phyloP scores from a whole-genome alignment of 2,888 invertebrate species.

The Odiellus spinosus region DNA sequence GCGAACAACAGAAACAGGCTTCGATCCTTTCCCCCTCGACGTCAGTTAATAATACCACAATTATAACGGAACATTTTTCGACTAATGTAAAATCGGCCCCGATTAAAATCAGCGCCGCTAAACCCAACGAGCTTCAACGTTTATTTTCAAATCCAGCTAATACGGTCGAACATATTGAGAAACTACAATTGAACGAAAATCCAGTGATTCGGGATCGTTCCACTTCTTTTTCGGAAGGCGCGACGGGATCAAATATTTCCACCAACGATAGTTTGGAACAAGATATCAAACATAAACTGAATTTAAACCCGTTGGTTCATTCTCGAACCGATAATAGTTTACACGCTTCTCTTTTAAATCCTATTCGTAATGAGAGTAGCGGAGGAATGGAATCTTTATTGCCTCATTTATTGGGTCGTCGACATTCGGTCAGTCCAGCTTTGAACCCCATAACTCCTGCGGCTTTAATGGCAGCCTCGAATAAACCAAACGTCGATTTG shows the following conservation, averaged over 20 bases:
- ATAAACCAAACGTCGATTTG: too few relatives aligned
- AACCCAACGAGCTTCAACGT: conserved; percentile 43
- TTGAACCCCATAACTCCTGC: not conserved
- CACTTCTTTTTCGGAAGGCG: not conserved
- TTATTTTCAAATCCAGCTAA: conserved; percentile 70
- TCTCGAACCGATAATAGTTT: conserved; percentile 12
- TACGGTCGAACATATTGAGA: conserved; percentile 73
- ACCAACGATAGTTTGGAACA: not conserved
- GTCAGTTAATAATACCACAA: too few relatives aligned
- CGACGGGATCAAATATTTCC: not conserved
- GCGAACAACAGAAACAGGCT: not conserved
- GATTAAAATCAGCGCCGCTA: conserved; percentile 3
- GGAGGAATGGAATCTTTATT: too few relatives aligned
- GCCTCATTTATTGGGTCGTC: too few relatives aligned
- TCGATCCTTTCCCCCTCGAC: not conserved
- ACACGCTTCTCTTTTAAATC: too few relatives aligned
- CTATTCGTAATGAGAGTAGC: too few relatives aligned
- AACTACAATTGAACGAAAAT: conserved; percentile 43
- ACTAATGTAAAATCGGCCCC: conserved; percentile 7
- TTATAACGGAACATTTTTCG: not conserved
- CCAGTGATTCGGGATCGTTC: not conserved
- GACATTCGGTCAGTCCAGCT: not conserved
- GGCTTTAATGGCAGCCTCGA: not conserved
- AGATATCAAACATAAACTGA: too few relatives aligned
- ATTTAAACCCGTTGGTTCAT: not conserved